These are phyloP conservation scores for Andinoacara biseriatus DNA, from an alignment of 2,113 vertebrate species.

Conservation along the genomic window DNA sequence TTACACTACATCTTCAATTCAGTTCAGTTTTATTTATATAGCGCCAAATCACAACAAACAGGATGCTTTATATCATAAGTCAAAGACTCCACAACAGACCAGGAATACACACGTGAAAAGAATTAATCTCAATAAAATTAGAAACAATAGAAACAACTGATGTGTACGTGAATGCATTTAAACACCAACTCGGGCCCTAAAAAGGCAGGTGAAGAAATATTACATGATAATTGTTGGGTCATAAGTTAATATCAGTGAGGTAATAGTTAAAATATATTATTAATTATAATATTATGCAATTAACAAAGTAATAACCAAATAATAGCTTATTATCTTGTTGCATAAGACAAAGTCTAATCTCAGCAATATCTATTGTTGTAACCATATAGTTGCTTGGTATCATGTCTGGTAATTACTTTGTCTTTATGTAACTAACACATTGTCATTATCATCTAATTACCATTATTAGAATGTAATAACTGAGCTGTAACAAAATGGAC, in stretches of 20 bases:
- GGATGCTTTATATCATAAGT: too few relatives aligned
- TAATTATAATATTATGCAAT: not conserved
- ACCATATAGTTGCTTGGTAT: too few relatives aligned
- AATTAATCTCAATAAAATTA: constrained; percentile 16
- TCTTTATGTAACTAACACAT: not conserved
- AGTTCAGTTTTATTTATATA: too few relatives aligned
- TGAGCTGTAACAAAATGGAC: too few relatives aligned
- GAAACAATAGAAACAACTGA: constrained; percentile 23
- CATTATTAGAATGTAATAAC: not conserved
- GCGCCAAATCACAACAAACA: too few relatives aligned
- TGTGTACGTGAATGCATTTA: constrained; percentile 37
- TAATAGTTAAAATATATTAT: not conserved
- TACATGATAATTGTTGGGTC: not conserved
- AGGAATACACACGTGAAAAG: not conserved
- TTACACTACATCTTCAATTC: constrained; percentile 19
- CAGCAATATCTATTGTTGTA: not conserved
- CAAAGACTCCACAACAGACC: not conserved
- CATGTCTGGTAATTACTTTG: not conserved
- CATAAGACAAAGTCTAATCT: fast-evolving
- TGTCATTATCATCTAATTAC: not conserved
- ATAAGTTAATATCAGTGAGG: not conserved
- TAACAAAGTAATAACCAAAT: not conserved
- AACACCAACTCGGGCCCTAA: constrained; percentile 15
- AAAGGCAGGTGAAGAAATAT: not conserved
- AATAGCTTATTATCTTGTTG: not conserved